Base-by-base conservation (phyloP, 2,888 invertebrate genomes). In the Ennomos fuscantarius region DNA sequence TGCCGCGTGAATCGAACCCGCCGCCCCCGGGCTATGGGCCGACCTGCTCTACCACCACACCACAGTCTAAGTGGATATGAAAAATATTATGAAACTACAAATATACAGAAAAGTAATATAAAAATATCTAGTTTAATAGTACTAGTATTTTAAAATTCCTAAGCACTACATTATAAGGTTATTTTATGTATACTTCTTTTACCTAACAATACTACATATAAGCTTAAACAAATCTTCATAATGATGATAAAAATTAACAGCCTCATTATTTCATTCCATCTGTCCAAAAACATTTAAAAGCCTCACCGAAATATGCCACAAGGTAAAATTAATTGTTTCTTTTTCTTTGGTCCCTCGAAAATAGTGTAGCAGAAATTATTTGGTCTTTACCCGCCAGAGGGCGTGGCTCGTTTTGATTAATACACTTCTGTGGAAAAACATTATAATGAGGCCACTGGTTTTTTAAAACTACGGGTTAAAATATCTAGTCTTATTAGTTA, bases 351-450 rank as follows among this genome's bases (percentile, higher is more conserved):
- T 69, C 73, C 72, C 81, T 59, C 76, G 78, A 78, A 82, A 84
- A 86, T 82, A 83, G 78, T 88, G 80, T 79, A 81, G 85, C 87
- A 86, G 83, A 88, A 87, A 89, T 91, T 88, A 90, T 90, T 91
- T 90, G 89, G 90, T 89, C 82, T 89, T 91, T 91, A 87, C 85
- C 89, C 87, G 87, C 80, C 74, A 78, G 85, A 74, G 86, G 90
- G 90, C 88, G 91, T 75, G 86, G 87, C 70, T 51, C 63, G 68
- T 67, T 70, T 77, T 89, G 89, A 91, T 91, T 91, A 89, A 91
- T 90, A 87, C 84, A 87, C 84, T 89, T 88, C 87, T 87, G 84
- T 82, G 84, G 84, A 88, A 87, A 68, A 87, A 87, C 83, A 78
- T 78, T 89, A 12, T 41, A 89, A 89, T 88, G 87, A 89, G 76